Evolutionary conservation across 2,888 invertebrate genomes (phyloP).

Genomic region (Nineta flava): DNA sequence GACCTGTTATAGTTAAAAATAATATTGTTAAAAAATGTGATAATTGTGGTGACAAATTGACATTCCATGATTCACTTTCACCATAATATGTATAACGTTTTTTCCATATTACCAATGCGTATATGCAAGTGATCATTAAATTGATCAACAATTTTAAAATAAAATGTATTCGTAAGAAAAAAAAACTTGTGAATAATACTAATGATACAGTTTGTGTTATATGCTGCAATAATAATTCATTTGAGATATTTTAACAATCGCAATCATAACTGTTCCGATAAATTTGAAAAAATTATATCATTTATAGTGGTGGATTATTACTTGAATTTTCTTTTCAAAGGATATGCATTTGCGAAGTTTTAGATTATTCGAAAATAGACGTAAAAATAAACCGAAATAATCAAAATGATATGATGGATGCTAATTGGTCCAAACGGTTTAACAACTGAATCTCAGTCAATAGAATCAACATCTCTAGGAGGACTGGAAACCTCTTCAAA

Average conservation of each 20-base stretch:
- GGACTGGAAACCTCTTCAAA: no score
- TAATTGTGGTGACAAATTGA: conserved; percentile 45
- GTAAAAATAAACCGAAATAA: no score
- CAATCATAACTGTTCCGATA: conserved; percentile 18
- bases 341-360: no score
- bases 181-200: conserved; percentile 51
- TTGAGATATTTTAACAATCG: no score
- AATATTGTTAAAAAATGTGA: conserved; percentile 59
- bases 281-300: no score
- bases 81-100: conserved; percentile 38
- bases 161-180: conserved; percentile 74
- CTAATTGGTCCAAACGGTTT: no score
- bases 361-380: no score
- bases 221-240: conserved; percentile 43
- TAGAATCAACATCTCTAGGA: no score
- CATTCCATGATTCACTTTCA: conserved; percentile 51
- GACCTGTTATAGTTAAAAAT: conserved; percentile 59
- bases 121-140: conserved; percentile 42
- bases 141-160: conserved; percentile 63
- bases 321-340: neutral
- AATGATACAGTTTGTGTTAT: conserved; percentile 54
- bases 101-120: conserved; percentile 51
- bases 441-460: no score
- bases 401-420: no score
- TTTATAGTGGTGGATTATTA: neutral